Base-by-base conservation (phyloP, 2,888 invertebrate species). In the Parthenolecanium corni region DNA sequence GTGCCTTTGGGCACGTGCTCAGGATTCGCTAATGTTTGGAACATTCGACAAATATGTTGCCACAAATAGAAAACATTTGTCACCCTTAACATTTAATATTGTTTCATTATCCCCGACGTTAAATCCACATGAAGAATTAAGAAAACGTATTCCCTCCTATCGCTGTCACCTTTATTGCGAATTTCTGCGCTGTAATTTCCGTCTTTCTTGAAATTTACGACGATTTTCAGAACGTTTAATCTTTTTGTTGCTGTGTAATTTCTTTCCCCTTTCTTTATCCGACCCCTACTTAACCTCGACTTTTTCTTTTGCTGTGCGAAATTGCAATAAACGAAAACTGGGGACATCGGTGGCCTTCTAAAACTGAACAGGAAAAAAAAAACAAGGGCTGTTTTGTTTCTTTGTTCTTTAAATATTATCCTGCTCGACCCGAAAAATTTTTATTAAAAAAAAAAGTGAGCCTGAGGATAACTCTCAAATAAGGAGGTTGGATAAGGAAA, bases 41-140 rank as follows among this genome's bases (percentile, higher is more conserved):
- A 58, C 58, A 58, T 58, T 58, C 58, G 58, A 58, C 58, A 58
- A 58, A 58, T 47, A 58, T 58, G 58, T 49, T 58, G 58, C 58
- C 58, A 38, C 58, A 58, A 58, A 58, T 58, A 58, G 58, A 58
- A 58, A 58, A 58, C 58, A 58, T 58, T 58, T 58, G 58, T 58
- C 58, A 58, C 58, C 49, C 31, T 21, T 49, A 58, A 47, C 58
- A 49, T 58, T 58, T 58, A 58, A 58, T 58, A 58, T 47, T 58
- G 58, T 58, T 58, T 58, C 58, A 58, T 58, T 58, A 58, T 31
- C 58, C 36, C 49, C 49, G 46, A 58, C 58, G 58, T 58, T 58
- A 49, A 58, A 58, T 58, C 58, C 23, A 47, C 58, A 47, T 58
- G 47, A 58, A 58, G 58, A 58, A 58, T 58, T 58, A 58, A 58